These are phyloP conservation scores for Gryon sp. DNA, from an alignment of 1,140 invertebrate genomes.

Conservation along the genomic window DNA sequence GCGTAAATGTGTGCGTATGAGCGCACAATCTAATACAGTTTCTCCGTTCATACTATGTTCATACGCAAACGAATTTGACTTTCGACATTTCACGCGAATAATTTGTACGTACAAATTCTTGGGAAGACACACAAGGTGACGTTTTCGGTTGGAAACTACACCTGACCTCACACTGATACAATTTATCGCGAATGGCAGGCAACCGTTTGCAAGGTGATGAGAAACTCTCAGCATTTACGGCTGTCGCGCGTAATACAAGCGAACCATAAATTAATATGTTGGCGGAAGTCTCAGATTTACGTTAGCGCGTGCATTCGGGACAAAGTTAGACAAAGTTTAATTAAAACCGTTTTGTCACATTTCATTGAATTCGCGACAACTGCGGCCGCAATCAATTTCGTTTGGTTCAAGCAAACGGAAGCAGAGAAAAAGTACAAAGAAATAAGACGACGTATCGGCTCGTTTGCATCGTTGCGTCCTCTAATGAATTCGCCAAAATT, in stretches of 20 bases:
- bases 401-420: slow-evolving; percentile 26
- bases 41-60: slow-evolving; percentile 44
- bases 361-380: slow-evolving; percentile 67
- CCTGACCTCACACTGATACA: slow-evolving; percentile 61
- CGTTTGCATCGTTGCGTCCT: slow-evolving; percentile 33
- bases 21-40: slow-evolving; percentile 56
- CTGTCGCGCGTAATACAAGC: slow-evolving; percentile 73
- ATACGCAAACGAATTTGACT: slow-evolving; percentile 26
- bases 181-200: slow-evolving; percentile 64
- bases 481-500: slow-evolving; percentile 40
- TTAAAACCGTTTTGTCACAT: slow-evolving; percentile 77
- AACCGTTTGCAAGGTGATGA: slow-evolving; percentile 39
- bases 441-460: slow-evolving; percentile 35
- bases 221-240: slow-evolving; percentile 69
- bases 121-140: slow-evolving; percentile 63
- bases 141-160: slow-evolving; percentile 46
- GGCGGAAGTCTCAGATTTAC: slow-evolving; percentile 70
- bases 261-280: slow-evolving; percentile 79
- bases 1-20: slow-evolving; percentile 7
- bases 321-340: slow-evolving; percentile 78
- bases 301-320: slow-evolving; percentile 57
- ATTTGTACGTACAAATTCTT: slow-evolving; percentile 37
- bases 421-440: slow-evolving; percentile 18
- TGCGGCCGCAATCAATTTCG: slow-evolving; percentile 57
- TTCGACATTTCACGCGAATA: slow-evolving; percentile 51